Base-by-base conservation (phyloP, 1,140 invertebrate species). In the Marisa cornuarietis region DNA sequence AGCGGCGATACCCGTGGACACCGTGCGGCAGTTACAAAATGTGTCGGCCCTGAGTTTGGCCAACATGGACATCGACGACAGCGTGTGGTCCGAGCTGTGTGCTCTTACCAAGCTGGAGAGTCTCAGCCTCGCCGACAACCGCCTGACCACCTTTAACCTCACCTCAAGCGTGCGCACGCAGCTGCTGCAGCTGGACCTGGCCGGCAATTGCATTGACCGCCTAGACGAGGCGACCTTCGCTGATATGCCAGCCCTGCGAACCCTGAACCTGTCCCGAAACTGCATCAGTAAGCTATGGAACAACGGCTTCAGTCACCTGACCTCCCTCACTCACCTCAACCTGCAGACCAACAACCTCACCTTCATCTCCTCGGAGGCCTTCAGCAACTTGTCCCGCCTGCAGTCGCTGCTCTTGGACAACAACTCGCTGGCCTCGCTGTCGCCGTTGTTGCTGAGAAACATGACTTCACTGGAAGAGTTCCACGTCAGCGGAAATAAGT, bases 331-430 rank as follows among this genome's bases (percentile, higher is more conserved):
- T 7, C 49, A 52, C 1, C 66, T 83, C 22, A 73, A 76, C 42
- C 52, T 83, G 11, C 68, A 77, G 18, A 62, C 79, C 63, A 83
- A 83, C 69, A 51, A 66, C n/a, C 49, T 83, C 1, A 51, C 22
- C 22, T 22, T 68, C 52, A 51, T 81, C 16, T 24, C 69, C 1
- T 26, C 66, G 7, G 24, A 66, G 22, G 62, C 75, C 0, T 78
- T 83, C n/a, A 24, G 74, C 5, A 68, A 63, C 18, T 54, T 80
- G 20, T 26, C 24, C 51, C 77, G 71, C 49, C 68, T 80, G 14
- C 52, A 79, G 73, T 3, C 20, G n/a, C 65, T 83, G 24, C 51
- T 73, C 42, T 22, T 83, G 49, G 72, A 71, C 51, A 24, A 73
- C 26, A 83, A 83, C 68, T 71, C 76, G 1, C 24, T 83, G 71